Conservation (phyloP, 2,888 invertebrate species). For the Julus scanicus region DNA sequence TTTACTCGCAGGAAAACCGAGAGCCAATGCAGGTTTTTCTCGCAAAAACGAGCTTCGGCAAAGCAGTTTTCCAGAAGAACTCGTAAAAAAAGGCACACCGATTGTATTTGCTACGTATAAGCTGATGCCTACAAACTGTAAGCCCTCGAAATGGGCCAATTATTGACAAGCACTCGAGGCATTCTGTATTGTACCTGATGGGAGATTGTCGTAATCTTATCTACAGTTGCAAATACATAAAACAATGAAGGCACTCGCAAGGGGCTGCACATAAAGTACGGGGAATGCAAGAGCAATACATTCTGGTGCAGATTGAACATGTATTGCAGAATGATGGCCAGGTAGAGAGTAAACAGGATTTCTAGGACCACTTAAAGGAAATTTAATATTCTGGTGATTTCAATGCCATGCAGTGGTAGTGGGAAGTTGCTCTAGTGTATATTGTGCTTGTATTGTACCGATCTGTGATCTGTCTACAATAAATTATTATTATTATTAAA, state of each 20-base stretch:
- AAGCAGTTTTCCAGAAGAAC: constrained; percentile 27
- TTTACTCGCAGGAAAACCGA: neutral
- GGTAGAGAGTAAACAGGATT: neutral
- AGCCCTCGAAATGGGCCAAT: constrained; percentile 40
- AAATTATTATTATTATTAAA: too few species aligned
- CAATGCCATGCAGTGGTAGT: neutral
- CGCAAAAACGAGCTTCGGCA: neutral
- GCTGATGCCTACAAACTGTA: constrained; percentile 31
- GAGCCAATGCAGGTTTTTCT: neutral
- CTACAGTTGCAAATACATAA: constrained; percentile 38
- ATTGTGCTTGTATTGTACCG: neutral
- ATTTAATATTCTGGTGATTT: neutral
- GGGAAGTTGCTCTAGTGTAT: neutral
- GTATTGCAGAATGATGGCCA: neutral
- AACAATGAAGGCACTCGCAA: neutral
- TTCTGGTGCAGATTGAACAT: neutral
- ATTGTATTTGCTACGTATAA: constrained; percentile 16
- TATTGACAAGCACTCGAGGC: constrained; percentile 40
- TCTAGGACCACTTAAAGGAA: neutral
- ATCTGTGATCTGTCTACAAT: too few species aligned
- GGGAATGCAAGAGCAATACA: neutral
- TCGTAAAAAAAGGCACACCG: neutral
- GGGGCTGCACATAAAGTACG: neutral
- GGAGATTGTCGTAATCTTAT: constrained; percentile 44
- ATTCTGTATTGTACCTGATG: constrained; percentile 25